Base-by-base conservation (phyloP, 2,797 vertebrate species). In the Hyperoplus lanceolatus region DNA sequence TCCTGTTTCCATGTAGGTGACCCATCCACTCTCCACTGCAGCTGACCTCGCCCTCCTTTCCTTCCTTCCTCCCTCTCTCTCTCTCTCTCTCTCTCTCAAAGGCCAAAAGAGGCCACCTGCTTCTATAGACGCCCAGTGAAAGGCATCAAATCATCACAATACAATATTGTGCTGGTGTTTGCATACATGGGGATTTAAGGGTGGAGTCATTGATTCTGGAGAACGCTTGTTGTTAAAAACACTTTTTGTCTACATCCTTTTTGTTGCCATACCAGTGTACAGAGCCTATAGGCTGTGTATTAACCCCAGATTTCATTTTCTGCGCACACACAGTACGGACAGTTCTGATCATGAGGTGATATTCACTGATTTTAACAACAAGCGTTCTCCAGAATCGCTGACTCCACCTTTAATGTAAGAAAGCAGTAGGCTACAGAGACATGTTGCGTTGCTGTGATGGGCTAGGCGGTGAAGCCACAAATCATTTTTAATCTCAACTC, bases 1-100 rank as follows among this genome's bases (percentile, higher is more conserved):
- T 84, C 86, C 84, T 58, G 7, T 92, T 90, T 82, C 83, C 84
- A 70, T 42, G 80, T 86, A 94, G 91, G 92, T 95, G 94, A 95
- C 92, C 92, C 79, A 5, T 86, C 80, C 77, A 16, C 86, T 88
- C 73, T 85, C 87, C 79, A 83, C 70, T 74, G 77, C 85, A 82
- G 11, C 62, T 91, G 91, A 93, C 92, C 93, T 89, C 85, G 62
- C 79, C 84, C 83, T 83, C 70, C 80, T 89, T 90, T 83, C 70
- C 80, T 89, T 90, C 29, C 29, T 29, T 29, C 29, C 29, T 29
- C 29, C 83, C 88, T 90, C 88, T 90, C 71, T 86, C 85, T 77
- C n/a, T n/a, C 88, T 90, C 88, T 90, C 71, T 86, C 73, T 42
- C 55, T 42, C 51, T 38, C 29, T 29, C 29, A 29, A 29, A 29